These are phyloP conservation scores for Ceyx cyanopectus DNA, from an alignment of 2,113 vertebrate species.

Conservation along the genomic window DNA sequence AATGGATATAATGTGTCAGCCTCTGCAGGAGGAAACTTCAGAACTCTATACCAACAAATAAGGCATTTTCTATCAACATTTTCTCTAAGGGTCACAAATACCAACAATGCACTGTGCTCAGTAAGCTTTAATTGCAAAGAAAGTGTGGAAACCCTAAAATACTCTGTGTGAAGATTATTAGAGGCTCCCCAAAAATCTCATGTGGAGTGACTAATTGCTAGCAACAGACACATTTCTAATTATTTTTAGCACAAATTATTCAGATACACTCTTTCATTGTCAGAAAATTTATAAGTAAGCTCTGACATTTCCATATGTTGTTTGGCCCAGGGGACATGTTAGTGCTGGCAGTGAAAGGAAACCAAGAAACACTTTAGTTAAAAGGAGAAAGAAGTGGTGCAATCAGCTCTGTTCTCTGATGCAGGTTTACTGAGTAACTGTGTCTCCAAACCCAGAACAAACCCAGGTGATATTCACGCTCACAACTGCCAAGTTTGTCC, in stretches of 20 bases:
- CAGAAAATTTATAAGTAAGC: background rate
- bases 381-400: background rate
- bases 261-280: background rate
- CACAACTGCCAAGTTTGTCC: background rate
- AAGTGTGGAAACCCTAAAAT: background rate
- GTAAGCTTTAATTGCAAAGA: background rate
- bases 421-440: background rate
- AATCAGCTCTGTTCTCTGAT: background rate
- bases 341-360: background rate
- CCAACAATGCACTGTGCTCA: background rate
- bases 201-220: background rate
- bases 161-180: background rate
- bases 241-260: constrained; percentile 17
- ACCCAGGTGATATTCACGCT: background rate
- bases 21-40: background rate
- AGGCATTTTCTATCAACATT: background rate
- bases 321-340: background rate
- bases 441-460: background rate
- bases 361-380: background rate
- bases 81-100: background rate
- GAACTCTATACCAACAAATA: background rate
- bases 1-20: background rate
- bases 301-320: background rate
- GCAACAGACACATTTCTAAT: constrained; percentile 1
- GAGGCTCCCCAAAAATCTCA: background rate